Evolutionary conservation across 2,888 invertebrate species (phyloP).

Genomic region (Gerris lacustris): DNA sequence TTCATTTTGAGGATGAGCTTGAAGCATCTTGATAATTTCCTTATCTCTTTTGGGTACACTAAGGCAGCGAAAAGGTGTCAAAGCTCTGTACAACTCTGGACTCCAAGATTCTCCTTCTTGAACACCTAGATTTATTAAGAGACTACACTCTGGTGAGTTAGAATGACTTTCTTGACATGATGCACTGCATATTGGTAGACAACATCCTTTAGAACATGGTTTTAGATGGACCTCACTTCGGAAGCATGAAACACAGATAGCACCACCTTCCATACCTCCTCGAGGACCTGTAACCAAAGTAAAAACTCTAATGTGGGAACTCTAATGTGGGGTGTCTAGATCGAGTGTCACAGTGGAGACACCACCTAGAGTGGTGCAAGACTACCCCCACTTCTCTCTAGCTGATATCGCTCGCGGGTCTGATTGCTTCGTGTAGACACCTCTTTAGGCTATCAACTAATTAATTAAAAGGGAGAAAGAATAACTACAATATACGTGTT

Average conservation of each 20-base stretch:
- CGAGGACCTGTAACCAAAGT: conserved; percentile 19
- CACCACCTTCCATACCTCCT: conserved; percentile 46
- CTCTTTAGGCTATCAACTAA: too few relatives aligned
- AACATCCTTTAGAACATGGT: conserved; percentile 51
- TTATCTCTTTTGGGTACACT: conserved; percentile 40
- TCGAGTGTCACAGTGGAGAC: too few relatives aligned
- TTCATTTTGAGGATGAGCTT: conserved; percentile 29
- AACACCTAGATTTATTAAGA: conserved; percentile 47
- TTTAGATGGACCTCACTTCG: conserved; percentile 30
- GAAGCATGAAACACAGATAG: conserved; percentile 49
- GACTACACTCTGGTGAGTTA: conserved; percentile 53
- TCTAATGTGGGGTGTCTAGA: too few relatives aligned
- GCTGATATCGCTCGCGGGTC: too few relatives aligned
- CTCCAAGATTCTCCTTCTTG: conserved; percentile 35
- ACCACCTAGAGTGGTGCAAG: too few relatives aligned
- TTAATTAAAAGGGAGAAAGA: too few relatives aligned
- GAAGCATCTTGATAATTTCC: conserved; percentile 42
- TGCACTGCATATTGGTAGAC: conserved; percentile 53
- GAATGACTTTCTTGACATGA: conserved; percentile 46
- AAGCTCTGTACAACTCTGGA: conserved; percentile 36
- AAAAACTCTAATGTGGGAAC: too few relatives aligned
- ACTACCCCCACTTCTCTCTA: too few relatives aligned
- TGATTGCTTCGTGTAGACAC: too few relatives aligned
- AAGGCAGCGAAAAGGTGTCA: conserved; percentile 40
- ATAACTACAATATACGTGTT: too few relatives aligned